Evolutionary conservation across 2,888 invertebrate species (phyloP).

Genomic region (Caenorhabditis sp.): DNA sequence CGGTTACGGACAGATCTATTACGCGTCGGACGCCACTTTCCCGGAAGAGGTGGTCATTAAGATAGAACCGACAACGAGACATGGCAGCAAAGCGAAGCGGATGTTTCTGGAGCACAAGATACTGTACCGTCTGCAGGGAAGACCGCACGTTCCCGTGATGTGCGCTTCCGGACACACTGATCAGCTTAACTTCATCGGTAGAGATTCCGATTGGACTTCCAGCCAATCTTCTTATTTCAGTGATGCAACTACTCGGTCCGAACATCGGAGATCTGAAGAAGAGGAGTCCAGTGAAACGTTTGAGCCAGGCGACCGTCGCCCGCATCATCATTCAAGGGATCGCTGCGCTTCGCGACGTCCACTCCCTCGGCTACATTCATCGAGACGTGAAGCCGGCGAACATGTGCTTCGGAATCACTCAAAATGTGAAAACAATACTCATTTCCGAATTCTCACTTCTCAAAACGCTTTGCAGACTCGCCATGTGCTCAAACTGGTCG

Average conservation of each 20-base stretch:
- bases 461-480: conserved; percentile 43
- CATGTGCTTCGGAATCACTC: conserved; percentile 68
- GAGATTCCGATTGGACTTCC: background rate
- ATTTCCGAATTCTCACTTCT: conserved; percentile 10
- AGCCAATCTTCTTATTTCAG: conserved; percentile 16
- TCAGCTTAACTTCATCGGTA: conserved; percentile 51
- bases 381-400: conserved; percentile 73
- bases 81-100: conserved; percentile 52
- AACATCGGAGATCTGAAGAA: conserved; percentile 71
- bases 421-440: too few relatives aligned
- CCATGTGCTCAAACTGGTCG: conserved; percentile 61
- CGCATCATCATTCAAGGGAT: conserved; percentile 67
- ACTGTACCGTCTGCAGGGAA: conserved; percentile 64
- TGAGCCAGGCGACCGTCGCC: conserved; percentile 58
- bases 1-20: conserved; percentile 70
- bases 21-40: conserved; percentile 53
- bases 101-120: conserved; percentile 70
- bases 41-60: conserved; percentile 65
- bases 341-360: conserved; percentile 69
- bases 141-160: conserved; percentile 57
- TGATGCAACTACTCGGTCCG: conserved; percentile 68
- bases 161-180: conserved; percentile 54
- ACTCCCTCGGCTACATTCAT: conserved; percentile 68
- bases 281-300: conserved; percentile 59
- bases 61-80: conserved; percentile 60